phyloP scores from a whole-genome alignment of 1,140 invertebrate species.

The Drosophila obscura region DNA sequence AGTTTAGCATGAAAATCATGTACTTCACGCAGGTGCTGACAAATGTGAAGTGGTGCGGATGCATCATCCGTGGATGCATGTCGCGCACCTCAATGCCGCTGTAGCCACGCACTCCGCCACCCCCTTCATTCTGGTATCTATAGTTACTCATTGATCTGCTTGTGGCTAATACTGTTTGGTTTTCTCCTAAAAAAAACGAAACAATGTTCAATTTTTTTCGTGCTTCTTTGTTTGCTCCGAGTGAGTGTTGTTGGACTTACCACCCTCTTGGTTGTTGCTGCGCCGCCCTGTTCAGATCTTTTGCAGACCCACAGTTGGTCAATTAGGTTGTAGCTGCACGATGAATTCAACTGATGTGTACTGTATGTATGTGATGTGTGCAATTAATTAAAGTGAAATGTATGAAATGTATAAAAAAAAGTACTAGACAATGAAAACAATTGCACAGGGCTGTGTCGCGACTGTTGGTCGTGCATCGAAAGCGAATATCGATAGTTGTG shows the following conservation, averaged over 20 bases:
- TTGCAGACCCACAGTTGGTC: no score
- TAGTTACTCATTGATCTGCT: conserved; percentile 74
- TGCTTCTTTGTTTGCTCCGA: conserved; percentile 5
- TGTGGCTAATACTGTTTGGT: no score
- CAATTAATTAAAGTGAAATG: background rate
- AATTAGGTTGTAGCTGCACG: no score
- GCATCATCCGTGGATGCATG: conserved; percentile 84
- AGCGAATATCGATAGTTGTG: conserved; percentile 1
- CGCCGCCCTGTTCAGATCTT: no score
- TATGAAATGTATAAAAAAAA: conserved; percentile 12
- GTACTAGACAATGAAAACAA: conserved; percentile 25
- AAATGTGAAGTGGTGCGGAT: conserved; percentile 86
- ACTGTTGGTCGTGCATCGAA: conserved; percentile 7
- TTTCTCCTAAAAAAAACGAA: no score
- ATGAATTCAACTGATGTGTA: no score
- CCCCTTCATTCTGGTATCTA: conserved; percentile 84
- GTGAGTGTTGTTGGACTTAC: no score
- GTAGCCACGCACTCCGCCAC: conserved; percentile 47
- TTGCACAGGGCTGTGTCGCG: background rate
- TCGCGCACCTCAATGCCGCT: conserved; percentile 49
- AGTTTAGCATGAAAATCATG: conserved; percentile 96
- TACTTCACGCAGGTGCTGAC: conserved; percentile 95
- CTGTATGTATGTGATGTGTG: no score
- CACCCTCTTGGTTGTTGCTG: no score
- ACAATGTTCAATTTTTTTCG: background rate